These are phyloP conservation scores for Agapostemon virescens DNA, from an alignment of 2,888 invertebrate species.

Conservation along the genomic window DNA sequence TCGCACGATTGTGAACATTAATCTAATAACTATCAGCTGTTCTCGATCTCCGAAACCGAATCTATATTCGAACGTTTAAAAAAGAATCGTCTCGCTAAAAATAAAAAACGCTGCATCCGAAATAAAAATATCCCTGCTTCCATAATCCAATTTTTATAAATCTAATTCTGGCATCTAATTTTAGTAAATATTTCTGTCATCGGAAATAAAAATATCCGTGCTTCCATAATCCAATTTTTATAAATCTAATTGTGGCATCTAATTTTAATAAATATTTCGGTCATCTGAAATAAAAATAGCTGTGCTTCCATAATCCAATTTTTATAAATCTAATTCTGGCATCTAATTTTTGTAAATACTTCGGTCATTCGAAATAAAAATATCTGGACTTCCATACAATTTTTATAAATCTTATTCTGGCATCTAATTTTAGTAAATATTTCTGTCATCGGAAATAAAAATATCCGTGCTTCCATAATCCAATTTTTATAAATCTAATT, in stretches of 20 bases:
- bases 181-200: no score
- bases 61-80: not conserved
- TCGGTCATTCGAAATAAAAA: no score
- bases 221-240: not conserved
- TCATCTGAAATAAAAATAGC: not conserved
- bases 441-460: no score
- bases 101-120: not conserved
- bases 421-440: not conserved
- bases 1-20: slow-evolving; percentile 48
- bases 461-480: not conserved
- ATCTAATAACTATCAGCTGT: slow-evolving; percentile 46
- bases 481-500: not conserved
- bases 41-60: slow-evolving; percentile 16
- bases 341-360: not conserved
- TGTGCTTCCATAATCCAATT: not conserved
- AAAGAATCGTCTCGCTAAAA: not conserved
- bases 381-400: not conserved
- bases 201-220: not conserved
- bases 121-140: not conserved
- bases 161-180: not conserved
- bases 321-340: not conserved
- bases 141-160: not conserved
- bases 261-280: no score
- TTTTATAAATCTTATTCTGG: not conserved
- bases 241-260: not conserved